Percentiles rank a stretch among this genome's conserved stretches.
Conservation (phyloP, 2,797 vertebrate genomes). For the Tadarida brasiliensis region DNA sequence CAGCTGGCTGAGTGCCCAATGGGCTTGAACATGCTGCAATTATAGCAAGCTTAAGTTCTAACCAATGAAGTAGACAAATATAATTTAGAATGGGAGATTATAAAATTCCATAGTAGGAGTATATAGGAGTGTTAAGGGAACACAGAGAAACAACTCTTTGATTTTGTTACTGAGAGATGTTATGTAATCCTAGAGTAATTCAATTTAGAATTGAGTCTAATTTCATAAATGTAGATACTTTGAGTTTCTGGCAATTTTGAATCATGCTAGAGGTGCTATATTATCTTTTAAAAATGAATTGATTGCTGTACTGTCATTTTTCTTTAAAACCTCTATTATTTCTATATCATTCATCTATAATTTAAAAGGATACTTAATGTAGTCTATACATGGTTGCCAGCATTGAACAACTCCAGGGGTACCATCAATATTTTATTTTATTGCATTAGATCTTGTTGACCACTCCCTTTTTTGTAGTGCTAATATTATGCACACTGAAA, state of each 20-base stretch:
- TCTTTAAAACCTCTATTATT: neutral
- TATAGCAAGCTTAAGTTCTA: neutral
- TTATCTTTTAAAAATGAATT: neutral
- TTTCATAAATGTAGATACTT: neutral
- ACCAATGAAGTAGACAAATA: neutral
- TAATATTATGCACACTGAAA: neutral
- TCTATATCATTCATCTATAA: neutral
- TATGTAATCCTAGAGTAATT: neutral
- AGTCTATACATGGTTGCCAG: neutral
- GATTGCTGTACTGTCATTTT: neutral
- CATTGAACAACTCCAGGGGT: neutral
- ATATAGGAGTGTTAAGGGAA: neutral
- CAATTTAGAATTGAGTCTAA: neutral
- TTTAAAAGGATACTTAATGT: slow-evolving; percentile 35
- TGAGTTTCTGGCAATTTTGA: neutral
- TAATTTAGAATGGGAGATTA: neutral
- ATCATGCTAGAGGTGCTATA: neutral
- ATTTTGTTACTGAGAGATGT: neutral
- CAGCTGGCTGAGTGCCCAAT: neutral
- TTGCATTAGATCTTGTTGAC: neutral
- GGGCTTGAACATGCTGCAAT: neutral
- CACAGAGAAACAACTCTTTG: neutral
- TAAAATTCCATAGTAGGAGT: neutral
- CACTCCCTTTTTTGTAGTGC: neutral
- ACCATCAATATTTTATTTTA: neutral